Evolutionary conservation across 2,797 vertebrate genomes (phyloP).

Genomic region (Chanos chanos): DNA sequence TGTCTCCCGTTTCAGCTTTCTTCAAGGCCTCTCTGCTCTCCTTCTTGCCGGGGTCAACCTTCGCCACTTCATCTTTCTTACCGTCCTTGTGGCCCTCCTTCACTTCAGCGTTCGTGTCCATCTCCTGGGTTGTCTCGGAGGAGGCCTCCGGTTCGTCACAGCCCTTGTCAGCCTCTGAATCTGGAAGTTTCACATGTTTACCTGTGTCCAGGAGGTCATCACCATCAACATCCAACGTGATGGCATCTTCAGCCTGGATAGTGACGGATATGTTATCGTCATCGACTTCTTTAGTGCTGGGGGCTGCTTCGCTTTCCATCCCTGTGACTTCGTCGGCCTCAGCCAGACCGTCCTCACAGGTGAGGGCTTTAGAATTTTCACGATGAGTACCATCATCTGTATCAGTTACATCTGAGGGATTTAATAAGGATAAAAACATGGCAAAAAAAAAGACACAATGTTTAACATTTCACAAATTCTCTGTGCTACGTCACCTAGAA

Average conservation of each 20-base stretch:
- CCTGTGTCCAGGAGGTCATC: conserved; percentile 99
- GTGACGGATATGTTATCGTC: conserved; percentile 99
- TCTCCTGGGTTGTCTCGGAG: conserved; percentile 85
- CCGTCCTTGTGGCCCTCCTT: conserved; percentile 89
- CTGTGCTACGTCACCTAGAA: conserved; percentile 92
- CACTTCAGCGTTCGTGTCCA: conserved; percentile 85
- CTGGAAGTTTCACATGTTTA: conserved; percentile 99
- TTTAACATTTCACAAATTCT: conserved; percentile 97
- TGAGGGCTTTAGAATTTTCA: conserved; percentile 96
- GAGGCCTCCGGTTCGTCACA: conserved; percentile 85
- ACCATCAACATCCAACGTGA: conserved; percentile 99
- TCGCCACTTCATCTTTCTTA: conserved; percentile 91
- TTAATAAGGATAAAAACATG: conserved; percentile 99
- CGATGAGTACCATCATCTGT: conserved; percentile 99
- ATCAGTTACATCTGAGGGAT: conserved; percentile 99
- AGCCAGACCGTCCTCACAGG: conserved; percentile 88
- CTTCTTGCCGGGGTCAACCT: conserved; percentile 90
- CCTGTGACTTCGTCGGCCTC: conserved; percentile 65
- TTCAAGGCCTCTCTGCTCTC: conserved; percentile 92
- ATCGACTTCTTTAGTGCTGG: conserved; percentile 90
- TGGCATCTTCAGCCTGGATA: conserved; percentile 99
- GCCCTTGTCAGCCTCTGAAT: conserved; percentile 95
- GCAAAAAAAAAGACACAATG: conserved; percentile 86
- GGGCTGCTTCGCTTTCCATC: conserved; percentile 83
- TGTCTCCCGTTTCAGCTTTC: conserved; percentile 98